phyloP scores from a whole-genome alignment of 2,113 vertebrate genomes.

The Nyctereutes procyonoides region DNA sequence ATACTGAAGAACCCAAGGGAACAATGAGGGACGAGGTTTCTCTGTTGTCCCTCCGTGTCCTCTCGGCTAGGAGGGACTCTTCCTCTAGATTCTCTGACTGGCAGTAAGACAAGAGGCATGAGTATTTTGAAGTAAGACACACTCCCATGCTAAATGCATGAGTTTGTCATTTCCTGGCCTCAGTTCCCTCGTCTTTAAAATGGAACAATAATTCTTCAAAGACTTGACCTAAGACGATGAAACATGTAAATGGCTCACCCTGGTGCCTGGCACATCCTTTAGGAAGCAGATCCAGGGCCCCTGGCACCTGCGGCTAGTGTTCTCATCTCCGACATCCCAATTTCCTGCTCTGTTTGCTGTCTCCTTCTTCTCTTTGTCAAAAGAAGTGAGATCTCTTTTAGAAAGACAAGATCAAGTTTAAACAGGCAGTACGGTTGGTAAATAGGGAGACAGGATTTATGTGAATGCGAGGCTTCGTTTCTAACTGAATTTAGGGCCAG shows the following conservation, averaged over 20 bases:
- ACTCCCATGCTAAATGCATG: conserved; percentile 41
- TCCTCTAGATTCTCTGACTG: neutral
- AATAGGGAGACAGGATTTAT: conserved; percentile 40
- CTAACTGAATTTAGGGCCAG: conserved; percentile 53
- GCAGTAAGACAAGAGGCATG: neutral
- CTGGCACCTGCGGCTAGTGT: neutral
- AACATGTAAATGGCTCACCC: neutral
- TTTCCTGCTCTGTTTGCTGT: neutral
- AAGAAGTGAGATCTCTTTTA: neutral
- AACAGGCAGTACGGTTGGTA: conserved; percentile 58
- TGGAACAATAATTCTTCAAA: conserved; percentile 56
- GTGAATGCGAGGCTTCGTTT: neutral
- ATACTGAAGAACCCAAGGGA: conserved; percentile 23
- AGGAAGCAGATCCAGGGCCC: neutral
- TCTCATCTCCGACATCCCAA: neutral
- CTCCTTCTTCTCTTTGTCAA: neutral
- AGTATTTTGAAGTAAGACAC: conserved; percentile 32
- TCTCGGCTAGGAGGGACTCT: neutral
- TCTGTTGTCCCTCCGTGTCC: neutral
- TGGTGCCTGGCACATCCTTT: neutral
- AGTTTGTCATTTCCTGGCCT: conserved; percentile 48
- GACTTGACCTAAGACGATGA: neutral
- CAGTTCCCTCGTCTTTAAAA: conserved; percentile 42
- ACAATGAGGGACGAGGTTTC: neutral
- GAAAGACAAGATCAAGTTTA: neutral